Evolutionary conservation across 2,113 vertebrate species (phyloP).

Genomic region (Cichladusa arquata): DNA sequence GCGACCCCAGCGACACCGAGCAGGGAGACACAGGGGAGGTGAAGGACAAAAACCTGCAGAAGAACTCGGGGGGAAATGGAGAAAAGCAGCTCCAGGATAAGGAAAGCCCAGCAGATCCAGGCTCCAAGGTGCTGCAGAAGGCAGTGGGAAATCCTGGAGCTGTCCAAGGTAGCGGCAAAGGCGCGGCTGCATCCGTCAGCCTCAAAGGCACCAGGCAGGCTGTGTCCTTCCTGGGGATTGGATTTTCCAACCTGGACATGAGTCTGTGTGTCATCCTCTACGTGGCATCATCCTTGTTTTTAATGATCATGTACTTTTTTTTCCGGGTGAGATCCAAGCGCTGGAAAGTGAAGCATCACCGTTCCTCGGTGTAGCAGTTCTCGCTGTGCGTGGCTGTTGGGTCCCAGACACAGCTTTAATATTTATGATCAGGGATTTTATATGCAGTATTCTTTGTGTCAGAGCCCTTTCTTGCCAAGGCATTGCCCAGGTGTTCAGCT

Average conservation of each 20-base stretch:
- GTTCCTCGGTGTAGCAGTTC: constrained; percentile 73
- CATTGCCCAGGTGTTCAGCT: background rate
- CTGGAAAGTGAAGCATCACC: constrained; percentile 78
- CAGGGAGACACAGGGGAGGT: background rate
- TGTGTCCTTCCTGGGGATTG: constrained; percentile 77
- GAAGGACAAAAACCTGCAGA: background rate
- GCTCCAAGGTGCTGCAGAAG: background rate
- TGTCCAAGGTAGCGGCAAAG: background rate
- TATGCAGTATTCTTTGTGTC: constrained; percentile 31
- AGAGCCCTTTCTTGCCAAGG: background rate
- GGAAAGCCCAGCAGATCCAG: background rate
- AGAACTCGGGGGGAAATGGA: background rate
- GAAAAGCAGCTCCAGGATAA: background rate
- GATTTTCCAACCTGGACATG: constrained; percentile 95
- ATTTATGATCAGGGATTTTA: constrained; percentile 67
- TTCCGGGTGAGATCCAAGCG: constrained; percentile 85
- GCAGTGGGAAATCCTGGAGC: background rate
- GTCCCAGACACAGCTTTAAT: constrained; percentile 17
- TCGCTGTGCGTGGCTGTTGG: background rate
- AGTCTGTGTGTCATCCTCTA: constrained; percentile 93
- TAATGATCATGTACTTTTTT: constrained; percentile 96
- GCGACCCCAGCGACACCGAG: background rate
- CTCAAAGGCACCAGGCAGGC: constrained; percentile 53
- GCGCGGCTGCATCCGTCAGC: rapidly evolving
- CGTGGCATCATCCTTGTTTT: constrained; percentile 83